phyloP scores from a whole-genome alignment of 2,797 vertebrate species.

The Holocentrus rufus region DNA sequence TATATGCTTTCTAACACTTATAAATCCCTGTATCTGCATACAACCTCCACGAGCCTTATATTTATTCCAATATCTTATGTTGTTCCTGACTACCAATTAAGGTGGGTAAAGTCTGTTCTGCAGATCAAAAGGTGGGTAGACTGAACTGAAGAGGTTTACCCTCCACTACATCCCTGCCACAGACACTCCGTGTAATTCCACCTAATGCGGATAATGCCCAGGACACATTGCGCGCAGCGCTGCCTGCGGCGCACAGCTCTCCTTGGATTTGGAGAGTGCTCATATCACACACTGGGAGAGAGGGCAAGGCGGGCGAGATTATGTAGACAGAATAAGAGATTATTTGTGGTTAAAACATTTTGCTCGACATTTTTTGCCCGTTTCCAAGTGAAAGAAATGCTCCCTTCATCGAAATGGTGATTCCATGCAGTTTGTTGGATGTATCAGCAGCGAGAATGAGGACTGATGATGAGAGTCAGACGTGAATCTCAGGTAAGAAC shows the following conservation, averaged over 20 bases:
- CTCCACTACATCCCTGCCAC: conserved; percentile 42
- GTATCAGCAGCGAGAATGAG: conserved; percentile 1
- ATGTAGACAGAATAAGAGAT: conserved; percentile 30
- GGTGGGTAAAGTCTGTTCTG: not conserved
- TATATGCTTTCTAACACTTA: no score
- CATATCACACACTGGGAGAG: conserved; percentile 40
- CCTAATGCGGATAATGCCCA: conserved; percentile 83
- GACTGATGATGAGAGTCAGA: conserved; percentile 53
- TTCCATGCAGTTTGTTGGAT: conserved; percentile 29
- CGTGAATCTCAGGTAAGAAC: conserved; percentile 61
- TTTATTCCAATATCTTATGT: no score
- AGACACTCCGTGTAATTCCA: conserved; percentile 77
- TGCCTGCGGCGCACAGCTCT: conserved; percentile 46
- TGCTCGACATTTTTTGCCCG: conserved; percentile 7
- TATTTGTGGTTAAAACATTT: conserved; percentile 48
- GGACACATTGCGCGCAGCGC: conserved; percentile 57
- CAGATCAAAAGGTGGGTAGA: not conserved
- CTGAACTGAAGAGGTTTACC: conserved; percentile 38
- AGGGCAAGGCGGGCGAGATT: conserved; percentile 49
- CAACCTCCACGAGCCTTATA: no score
- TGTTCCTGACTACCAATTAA: no score
- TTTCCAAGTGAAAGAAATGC: not conserved
- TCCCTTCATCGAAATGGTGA: conserved; percentile 12
- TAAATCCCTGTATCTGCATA: no score
- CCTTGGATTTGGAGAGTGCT: conserved; percentile 67